A percentile compares a stretch with the other conserved stretches of the same genome.
Conservation (phyloP, 2,888 invertebrate species). For the Mythimna loreyi region DNA sequence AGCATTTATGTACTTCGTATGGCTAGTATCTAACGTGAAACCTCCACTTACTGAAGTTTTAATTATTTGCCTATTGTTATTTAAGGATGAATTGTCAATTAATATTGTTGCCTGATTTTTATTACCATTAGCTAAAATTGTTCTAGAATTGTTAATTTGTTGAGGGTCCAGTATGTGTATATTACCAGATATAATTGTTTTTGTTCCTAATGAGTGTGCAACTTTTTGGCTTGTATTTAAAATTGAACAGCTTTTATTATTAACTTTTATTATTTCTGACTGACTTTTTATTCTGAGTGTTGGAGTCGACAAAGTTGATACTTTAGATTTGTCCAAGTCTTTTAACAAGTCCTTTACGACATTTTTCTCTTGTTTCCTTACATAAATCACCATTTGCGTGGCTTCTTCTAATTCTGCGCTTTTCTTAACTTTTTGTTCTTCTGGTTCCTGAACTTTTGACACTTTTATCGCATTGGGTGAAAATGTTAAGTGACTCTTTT, state of each 20-base stretch:
- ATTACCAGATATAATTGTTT: conserved; percentile 89
- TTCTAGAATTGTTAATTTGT: conserved; percentile 83
- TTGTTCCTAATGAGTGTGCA: conserved; percentile 85
- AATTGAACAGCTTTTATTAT: conserved; percentile 87
- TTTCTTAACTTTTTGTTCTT: conserved; percentile 76
- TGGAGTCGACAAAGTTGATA: conserved; percentile 73
- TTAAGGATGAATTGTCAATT: conserved; percentile 87
- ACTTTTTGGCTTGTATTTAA: conserved; percentile 87
- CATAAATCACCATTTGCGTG: conserved; percentile 88
- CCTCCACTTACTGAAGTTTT: conserved; percentile 85
- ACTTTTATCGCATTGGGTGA: conserved; percentile 93
- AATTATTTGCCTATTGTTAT: conserved; percentile 87
- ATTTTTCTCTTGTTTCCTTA: conserved; percentile 87
- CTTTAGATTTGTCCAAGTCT: conserved; percentile 89
- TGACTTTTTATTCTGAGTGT: conserved; percentile 86
- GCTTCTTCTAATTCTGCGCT: conserved; percentile 81
- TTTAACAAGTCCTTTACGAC: conserved; percentile 93
- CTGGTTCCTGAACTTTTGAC: conserved; percentile 85
- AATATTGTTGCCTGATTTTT: conserved; percentile 88
- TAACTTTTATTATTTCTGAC: conserved; percentile 85
- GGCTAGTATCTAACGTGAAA: conserved; percentile 84
- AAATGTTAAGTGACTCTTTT: conserved; percentile 93
- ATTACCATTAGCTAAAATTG: conserved; percentile 87
- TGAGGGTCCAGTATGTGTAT: conserved; percentile 89
- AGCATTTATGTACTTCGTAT: conserved; percentile 84